phyloP scores from a whole-genome alignment of 2,888 invertebrate species.

The Ariolimax columbianus region DNA sequence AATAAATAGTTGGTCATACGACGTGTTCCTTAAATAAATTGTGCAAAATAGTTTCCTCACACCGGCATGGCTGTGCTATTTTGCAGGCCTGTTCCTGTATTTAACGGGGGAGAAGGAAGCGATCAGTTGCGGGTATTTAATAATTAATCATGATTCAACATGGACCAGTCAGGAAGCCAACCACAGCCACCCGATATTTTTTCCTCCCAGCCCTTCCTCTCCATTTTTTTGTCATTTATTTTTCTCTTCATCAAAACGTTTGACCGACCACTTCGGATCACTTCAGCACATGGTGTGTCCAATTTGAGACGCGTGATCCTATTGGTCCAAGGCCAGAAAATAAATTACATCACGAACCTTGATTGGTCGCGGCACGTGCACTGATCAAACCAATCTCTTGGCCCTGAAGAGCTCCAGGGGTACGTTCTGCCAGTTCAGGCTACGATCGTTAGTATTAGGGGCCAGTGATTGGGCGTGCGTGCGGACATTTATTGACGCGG shows the following conservation, averaged over 20 bases:
- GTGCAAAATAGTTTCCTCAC: neutral
- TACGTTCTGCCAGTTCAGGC: neutral
- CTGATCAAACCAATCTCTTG: slow-evolving; percentile 43
- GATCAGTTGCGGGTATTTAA: neutral
- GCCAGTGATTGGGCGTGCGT: slow-evolving; percentile 18
- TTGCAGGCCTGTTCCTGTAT: neutral
- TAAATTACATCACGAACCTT: slow-evolving; percentile 41
- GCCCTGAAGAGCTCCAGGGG: slow-evolving; percentile 30
- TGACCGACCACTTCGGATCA: slow-evolving; percentile 37
- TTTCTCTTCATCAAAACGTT: neutral
- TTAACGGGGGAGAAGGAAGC: neutral
- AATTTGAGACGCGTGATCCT: slow-evolving; percentile 28
- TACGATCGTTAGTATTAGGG: slow-evolving; percentile 1
- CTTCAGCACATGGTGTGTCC: slow-evolving; percentile 18
- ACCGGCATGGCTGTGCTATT: neutral
- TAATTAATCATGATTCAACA: slow-evolving; percentile 30
- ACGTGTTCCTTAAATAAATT: neutral
- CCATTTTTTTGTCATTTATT: neutral
- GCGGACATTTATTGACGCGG: slow-evolving; percentile 23
- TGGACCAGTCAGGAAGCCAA: neutral
- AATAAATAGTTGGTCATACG: too few relatives aligned
- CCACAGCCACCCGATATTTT: neutral
- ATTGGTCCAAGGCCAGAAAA: slow-evolving; percentile 20
- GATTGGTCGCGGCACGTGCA: slow-evolving; percentile 35
- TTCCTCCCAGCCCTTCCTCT: neutral